Evolutionary conservation across 2,113 vertebrate genomes (phyloP).

Genomic region (Neoarius graeffei): DNA sequence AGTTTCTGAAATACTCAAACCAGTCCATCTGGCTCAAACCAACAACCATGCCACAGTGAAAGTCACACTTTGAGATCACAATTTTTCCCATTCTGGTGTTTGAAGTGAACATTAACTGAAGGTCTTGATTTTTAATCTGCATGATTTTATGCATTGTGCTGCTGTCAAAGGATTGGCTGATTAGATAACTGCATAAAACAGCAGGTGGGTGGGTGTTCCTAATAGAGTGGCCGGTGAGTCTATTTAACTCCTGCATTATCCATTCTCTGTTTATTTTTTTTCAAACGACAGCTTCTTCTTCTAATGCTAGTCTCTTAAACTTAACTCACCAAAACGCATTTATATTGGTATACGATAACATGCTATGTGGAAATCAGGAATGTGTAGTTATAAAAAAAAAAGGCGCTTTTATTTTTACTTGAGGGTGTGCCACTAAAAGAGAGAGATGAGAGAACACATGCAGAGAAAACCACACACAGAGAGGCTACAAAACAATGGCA

Average conservation of each 20-base stretch:
- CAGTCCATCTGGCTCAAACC: too few relatives aligned
- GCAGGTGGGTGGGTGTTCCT: too few relatives aligned
- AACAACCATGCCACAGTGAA: too few relatives aligned
- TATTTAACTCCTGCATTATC: neutral
- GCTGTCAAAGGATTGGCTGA: too few relatives aligned
- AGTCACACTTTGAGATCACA: too few relatives aligned
- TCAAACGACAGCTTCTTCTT: conserved; percentile 56
- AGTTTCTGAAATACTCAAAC: too few relatives aligned
- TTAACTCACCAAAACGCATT: conserved; percentile 46
- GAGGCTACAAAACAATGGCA: conserved; percentile 33
- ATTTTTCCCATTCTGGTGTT: too few relatives aligned
- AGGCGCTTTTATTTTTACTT: conserved; percentile 45
- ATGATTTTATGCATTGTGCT: too few relatives aligned
- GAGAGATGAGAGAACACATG: conserved; percentile 28
- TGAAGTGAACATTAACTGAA: too few relatives aligned
- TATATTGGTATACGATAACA: neutral
- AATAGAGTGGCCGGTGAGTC: neutral
- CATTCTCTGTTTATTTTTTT: neutral
- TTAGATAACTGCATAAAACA: too few relatives aligned
- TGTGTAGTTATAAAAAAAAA: neutral
- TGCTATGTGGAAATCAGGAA: neutral
- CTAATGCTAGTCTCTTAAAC: conserved; percentile 68
- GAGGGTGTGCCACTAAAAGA: neutral
- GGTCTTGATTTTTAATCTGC: too few relatives aligned
- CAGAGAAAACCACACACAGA: neutral